Evolutionary conservation across 2,113 vertebrate genomes (phyloP).

Genomic region (Prionailurus viverrinus): DNA sequence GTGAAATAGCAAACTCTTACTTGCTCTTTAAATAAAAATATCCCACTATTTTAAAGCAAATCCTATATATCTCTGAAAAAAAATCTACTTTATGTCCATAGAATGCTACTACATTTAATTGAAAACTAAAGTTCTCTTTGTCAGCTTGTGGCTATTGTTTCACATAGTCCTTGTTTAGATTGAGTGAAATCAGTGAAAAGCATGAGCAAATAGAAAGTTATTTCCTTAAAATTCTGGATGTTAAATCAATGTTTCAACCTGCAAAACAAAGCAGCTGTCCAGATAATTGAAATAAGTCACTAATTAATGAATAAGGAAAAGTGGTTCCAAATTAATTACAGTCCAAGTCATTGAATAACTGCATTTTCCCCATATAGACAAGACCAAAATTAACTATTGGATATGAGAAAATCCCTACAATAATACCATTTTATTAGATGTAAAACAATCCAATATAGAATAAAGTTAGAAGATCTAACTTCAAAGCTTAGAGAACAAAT

Average conservation of each 20-base stretch:
- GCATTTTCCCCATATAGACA: neutral
- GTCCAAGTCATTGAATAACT: neutral
- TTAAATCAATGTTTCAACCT: neutral
- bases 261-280: neutral
- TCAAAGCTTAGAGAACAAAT: constrained; percentile 44
- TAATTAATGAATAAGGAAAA: neutral
- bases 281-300: constrained; percentile 12
- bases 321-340: neutral
- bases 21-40: constrained; percentile 28
- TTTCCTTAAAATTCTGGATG: constrained; percentile 41
- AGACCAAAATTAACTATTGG: constrained; percentile 9
- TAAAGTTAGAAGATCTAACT: constrained; percentile 32
- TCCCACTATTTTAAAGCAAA: constrained; percentile 50
- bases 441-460: constrained; percentile 35
- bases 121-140: constrained; percentile 14
- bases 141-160: constrained; percentile 4
- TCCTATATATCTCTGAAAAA: neutral
- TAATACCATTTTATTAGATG: constrained; percentile 14
- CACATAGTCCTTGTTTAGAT: neutral
- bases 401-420: constrained; percentile 28
- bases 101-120: constrained; percentile 34
- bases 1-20: neutral
- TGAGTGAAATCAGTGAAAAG: constrained; percentile 50
- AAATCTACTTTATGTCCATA: neutral
- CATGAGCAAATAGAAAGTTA: neutral